Base-by-base conservation (phyloP, 2,113 vertebrate species). In the Eupsittula cactorum region DNA sequence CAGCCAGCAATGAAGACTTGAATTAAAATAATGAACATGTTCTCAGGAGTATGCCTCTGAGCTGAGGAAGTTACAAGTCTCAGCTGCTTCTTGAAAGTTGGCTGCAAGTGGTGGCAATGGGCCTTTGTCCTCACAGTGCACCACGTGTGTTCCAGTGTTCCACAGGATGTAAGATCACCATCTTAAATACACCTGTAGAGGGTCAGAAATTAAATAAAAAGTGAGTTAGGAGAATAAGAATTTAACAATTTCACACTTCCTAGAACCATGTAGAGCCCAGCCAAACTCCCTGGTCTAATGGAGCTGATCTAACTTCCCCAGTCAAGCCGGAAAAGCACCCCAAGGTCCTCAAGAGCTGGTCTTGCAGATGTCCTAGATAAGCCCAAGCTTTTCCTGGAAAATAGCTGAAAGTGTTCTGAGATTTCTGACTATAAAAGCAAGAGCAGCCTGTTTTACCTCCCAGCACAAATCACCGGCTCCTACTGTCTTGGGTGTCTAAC, bases 21-120 rank as follows among this genome's bases (percentile, higher is more conserved):
- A 98, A 98, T 98, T 98, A 98, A 98, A 98, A 98, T 98, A 98
- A 98, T 98, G 97, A 98, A 97, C 96, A 85, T 90, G 97, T 98
- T 98, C 97, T 98, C 98, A 90, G 96, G 98, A 98, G 98, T 97
- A 90, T 33, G 80, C 86, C 96, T 96, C 82, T 65, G 88, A 96
- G 93, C 97, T 97, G 96, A 96, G 95, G 97, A 98, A 97, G 92
- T 97, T 97, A 8, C 71, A 97, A 97, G 97, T 96, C 97, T 97
- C 57, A 1, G 71, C 89, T 94, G 91, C 82, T 97, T 96, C 97
- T 97, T 86, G 92, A 97, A 97, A 96, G 96, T 77, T 94, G 96
- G 53, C 93, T 96, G 69, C 82, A 75, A 90, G 62, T 39, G 75
- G 75, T 74, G 62, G 63, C 67, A 73, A 39, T 33, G 46, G 76